phyloP scores from a whole-genome alignment of 2,113 vertebrate species.

The Murina feae region DNA sequence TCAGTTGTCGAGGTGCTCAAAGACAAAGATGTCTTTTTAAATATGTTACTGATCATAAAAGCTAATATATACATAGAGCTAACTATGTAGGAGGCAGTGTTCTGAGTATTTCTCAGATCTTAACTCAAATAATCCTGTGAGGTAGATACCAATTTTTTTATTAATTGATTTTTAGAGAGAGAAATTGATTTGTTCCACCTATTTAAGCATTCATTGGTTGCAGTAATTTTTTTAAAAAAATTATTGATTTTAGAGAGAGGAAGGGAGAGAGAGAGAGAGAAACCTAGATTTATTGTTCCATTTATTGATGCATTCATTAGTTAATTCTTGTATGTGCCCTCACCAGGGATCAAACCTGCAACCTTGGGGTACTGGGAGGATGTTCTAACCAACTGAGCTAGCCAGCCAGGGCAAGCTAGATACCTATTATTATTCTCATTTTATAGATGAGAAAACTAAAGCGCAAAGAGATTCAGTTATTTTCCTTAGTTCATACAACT shows the following conservation, averaged over 20 bases:
- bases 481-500: background rate
- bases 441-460: background rate
- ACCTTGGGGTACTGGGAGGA: background rate
- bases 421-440: background rate
- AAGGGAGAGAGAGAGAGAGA: too few species aligned
- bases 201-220: background rate
- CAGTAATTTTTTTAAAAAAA: background rate
- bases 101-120: background rate
- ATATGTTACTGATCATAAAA: background rate
- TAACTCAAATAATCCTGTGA: background rate
- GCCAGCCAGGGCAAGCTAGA: background rate
- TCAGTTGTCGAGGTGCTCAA: background rate
- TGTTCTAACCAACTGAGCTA: too few species aligned
- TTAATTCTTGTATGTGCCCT: background rate
- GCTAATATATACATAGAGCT: background rate
- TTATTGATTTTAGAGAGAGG: background rate
- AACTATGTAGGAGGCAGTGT: background rate
- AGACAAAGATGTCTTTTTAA: constrained; percentile 5
- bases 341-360: background rate
- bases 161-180: background rate
- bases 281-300: background rate
- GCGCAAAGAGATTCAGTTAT: background rate
- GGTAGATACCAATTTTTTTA: background rate
- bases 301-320: background rate
- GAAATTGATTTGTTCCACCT: background rate